phyloP scores from a whole-genome alignment of 2,113 vertebrate genomes.

The Sclerurus mexicanus region DNA sequence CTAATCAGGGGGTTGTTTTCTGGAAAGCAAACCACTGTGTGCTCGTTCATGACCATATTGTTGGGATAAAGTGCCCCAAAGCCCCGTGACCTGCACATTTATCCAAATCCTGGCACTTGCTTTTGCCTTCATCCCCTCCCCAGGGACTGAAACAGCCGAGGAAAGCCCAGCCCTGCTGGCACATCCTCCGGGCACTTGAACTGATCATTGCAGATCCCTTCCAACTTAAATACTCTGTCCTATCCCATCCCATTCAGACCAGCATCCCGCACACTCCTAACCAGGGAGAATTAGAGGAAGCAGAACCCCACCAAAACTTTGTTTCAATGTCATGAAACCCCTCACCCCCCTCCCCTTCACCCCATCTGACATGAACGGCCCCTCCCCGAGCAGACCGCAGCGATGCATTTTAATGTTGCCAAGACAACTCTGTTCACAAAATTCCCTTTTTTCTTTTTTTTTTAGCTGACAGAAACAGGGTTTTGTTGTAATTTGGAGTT shows the following conservation, averaged over 20 bases:
- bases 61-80: neutral
- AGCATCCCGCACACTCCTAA: neutral
- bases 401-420: neutral
- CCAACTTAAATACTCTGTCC: neutral
- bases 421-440: constrained; percentile 43
- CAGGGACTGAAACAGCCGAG: fast-evolving
- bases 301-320: neutral
- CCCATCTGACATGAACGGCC: fast-evolving
- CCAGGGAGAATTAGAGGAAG: neutral
- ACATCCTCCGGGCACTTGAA: neutral
- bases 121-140: neutral
- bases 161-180: neutral
- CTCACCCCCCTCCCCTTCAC: neutral
- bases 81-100: fast-evolving
- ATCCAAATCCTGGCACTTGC: neutral
- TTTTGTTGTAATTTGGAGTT: constrained; percentile 28
- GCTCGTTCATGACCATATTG: fast-evolving
- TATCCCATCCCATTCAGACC: neutral
- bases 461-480: neutral
- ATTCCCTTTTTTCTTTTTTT: neutral
- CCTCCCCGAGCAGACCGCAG: neutral
- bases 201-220: neutral
- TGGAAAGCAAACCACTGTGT: neutral
- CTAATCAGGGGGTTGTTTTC: neutral
- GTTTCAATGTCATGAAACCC: neutral